A percentile compares a stretch with the other conserved stretches of the same genome.
These are phyloP conservation scores for Gobio gobio DNA, from an alignment of 2,113 vertebrate genomes.

Conservation along the genomic window DNA sequence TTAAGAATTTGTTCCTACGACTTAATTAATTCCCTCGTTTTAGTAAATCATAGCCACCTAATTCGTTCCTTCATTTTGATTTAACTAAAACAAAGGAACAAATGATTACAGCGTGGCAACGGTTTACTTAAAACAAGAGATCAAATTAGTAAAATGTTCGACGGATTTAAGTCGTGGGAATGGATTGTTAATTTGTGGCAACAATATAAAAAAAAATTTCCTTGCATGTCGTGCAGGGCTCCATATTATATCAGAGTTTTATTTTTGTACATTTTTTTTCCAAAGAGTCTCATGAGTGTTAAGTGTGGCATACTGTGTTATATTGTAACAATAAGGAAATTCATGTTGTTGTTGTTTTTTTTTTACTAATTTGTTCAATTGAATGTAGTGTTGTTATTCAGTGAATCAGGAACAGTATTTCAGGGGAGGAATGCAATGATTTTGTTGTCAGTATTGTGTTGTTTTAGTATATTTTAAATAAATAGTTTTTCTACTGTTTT, in stretches of 20 bases:
- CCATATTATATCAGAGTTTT: not conserved
- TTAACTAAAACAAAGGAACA: no score
- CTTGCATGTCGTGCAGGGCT: no score
- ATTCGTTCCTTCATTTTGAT: no score
- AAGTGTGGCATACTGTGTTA: not conserved
- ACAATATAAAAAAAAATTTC: no score
- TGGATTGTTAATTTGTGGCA: no score
- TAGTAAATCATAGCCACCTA: no score
- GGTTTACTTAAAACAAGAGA: no score
- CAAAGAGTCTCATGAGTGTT: not conserved
- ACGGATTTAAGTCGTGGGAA: no score
- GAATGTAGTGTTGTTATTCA: not conserved
- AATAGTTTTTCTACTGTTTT: not conserved
- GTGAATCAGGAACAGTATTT: not conserved
- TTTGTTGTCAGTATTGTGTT: slow-evolving; percentile 5
- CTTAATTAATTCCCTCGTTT: no score
- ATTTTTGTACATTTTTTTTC: not conserved
- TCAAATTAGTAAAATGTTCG: no score
- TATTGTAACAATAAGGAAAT: not conserved
- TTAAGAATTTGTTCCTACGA: no score
- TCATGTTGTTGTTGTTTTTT: not conserved
- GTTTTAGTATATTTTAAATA: not conserved
- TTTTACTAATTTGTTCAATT: not conserved
- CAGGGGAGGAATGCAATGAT: not conserved
- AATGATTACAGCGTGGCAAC: no score